Conservation (phyloP, 1,140 invertebrate species). For the Drosophila kepulauana region DNA sequence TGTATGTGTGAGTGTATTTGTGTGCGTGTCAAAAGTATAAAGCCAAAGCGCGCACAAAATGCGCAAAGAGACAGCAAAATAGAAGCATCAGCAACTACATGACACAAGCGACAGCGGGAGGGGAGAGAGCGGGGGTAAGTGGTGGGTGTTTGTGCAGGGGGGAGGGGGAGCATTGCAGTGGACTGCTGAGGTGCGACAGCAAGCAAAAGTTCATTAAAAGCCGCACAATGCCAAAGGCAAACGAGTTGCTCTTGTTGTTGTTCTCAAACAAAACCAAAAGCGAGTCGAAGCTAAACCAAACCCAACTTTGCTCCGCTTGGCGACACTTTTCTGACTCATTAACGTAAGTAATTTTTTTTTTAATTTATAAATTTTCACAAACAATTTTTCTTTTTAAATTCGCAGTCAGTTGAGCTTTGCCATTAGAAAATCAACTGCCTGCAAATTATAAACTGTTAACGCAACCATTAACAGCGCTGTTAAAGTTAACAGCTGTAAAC, state of each 20-base stretch:
- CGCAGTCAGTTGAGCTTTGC: constrained; percentile 3
- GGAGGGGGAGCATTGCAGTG: not conserved
- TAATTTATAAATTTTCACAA: constrained; percentile 19
- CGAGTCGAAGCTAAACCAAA: constrained; percentile 37
- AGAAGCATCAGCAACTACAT: constrained; percentile 40
- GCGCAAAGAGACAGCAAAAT: constrained; percentile 55
- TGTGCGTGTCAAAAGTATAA: constrained; percentile 67
- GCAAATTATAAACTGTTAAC: not conserved
- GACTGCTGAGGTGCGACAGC: constrained; percentile 6
- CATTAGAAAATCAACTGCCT: not conserved
- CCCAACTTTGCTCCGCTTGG: constrained; percentile 22
- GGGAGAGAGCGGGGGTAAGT: not conserved
- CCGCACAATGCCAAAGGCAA: constrained; percentile 46
- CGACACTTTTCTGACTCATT: constrained; percentile 79
- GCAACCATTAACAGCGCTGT: not conserved
- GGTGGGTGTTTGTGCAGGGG: not conserved
- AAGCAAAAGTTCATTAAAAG: constrained; percentile 51
- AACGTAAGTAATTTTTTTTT: constrained; percentile 40
- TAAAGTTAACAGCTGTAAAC: not conserved
- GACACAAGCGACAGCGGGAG: not conserved
- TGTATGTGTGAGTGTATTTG: constrained; percentile 19
- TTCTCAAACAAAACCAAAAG: constrained; percentile 2
- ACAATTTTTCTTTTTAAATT: constrained; percentile 19
- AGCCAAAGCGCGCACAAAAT: constrained; percentile 55
- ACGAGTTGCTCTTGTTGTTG: constrained; percentile 28